Evolutionary conservation across 2,797 vertebrate species (phyloP).

Genomic region (Schizopygopsis pylzovi): DNA sequence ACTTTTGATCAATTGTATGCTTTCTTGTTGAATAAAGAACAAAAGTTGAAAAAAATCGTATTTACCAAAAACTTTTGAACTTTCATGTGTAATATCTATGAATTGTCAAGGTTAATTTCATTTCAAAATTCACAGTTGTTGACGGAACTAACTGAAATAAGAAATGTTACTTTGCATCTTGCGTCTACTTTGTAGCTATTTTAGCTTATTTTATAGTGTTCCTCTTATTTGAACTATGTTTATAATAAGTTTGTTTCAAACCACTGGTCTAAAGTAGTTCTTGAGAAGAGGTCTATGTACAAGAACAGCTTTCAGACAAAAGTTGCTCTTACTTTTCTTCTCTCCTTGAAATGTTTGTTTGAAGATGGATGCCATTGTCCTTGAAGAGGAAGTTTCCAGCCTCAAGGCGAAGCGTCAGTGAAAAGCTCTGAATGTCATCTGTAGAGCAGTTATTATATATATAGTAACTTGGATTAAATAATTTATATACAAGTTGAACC

Average conservation of each 20-base stretch:
- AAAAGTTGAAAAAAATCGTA: too few relatives aligned
- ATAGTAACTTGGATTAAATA: neutral
- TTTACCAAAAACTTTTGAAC: too few relatives aligned
- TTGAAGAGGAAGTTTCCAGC: neutral
- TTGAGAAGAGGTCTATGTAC: neutral
- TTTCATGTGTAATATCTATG: too few relatives aligned
- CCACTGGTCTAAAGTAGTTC: neutral
- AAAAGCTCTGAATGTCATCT: neutral
- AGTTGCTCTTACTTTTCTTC: neutral
- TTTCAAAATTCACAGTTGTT: neutral
- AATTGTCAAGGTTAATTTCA: too few relatives aligned
- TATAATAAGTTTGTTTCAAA: neutral
- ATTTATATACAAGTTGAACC: neutral
- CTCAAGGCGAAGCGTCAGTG: neutral
- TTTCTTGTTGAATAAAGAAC: neutral
- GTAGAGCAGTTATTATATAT: neutral
- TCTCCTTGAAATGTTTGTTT: neutral
- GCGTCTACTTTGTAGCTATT: neutral
- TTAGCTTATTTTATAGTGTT: neutral
- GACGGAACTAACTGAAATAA: neutral
- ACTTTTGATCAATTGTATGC: neutral
- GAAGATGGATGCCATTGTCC: neutral
- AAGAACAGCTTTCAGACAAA: neutral
- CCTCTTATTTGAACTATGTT: neutral
- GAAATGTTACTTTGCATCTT: neutral